These are phyloP conservation scores for Pluvialis apricaria DNA, from an alignment of 2,113 vertebrate species.

Conservation along the genomic window DNA sequence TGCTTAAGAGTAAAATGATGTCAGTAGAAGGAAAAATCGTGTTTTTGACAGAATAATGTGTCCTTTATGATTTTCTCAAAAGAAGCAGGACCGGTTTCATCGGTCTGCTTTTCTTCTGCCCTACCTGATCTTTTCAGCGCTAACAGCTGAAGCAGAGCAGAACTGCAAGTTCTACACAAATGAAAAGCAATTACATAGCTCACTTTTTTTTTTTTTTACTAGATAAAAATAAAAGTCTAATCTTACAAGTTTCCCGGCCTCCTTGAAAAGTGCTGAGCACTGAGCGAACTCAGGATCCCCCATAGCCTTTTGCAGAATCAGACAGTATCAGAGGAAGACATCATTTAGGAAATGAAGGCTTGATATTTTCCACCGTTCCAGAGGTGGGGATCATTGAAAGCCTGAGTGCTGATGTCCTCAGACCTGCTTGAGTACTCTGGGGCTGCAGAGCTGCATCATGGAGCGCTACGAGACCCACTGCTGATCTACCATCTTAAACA, in stretches of 20 bases:
- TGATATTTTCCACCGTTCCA: not conserved
- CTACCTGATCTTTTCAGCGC: not conserved
- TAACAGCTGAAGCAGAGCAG: conserved; percentile 4
- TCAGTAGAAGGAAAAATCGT: not conserved
- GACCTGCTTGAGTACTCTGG: not conserved
- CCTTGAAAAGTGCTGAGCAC: not conserved
- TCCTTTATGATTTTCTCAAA: not conserved
- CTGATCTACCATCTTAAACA: not conserved
- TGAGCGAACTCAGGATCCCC: not conserved
- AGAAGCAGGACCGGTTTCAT: not conserved
- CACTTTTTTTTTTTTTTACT: not conserved
- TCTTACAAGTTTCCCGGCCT: not conserved
- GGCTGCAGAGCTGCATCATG: not conserved
- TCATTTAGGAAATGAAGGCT: not conserved
- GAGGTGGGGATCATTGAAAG: not conserved
- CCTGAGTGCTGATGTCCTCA: not conserved
- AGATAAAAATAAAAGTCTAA: not conserved
- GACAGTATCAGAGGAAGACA: not conserved
- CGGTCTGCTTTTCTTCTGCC: not conserved
- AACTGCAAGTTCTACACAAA: conserved; percentile 11
- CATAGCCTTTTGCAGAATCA: not conserved
- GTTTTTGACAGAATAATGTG: not conserved
- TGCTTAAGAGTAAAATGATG: not conserved
- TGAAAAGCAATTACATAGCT: not conserved
- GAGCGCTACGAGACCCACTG: not conserved